Evolutionary conservation across 1,140 invertebrate genomes (phyloP), one percentile per base, ranked within the genome.

Genomic region (Conus betulinus): DNA sequence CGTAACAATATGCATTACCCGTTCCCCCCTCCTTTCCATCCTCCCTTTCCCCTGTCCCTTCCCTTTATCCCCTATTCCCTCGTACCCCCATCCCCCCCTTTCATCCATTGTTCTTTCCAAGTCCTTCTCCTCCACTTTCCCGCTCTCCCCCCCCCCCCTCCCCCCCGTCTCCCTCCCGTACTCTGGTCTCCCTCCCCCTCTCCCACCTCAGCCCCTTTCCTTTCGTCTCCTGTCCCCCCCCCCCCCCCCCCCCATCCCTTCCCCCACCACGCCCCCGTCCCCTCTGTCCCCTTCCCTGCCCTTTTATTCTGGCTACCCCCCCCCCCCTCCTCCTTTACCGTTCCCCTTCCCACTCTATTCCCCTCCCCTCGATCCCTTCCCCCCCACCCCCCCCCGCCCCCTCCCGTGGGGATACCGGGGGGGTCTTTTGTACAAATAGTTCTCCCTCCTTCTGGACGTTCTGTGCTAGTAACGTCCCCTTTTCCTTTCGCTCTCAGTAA

Each of bases 221-320:
- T 85, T 57, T n/a, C n/a, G n/a, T 88, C 82, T 85, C 88, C 85
- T 82, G 71, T 82, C 74, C 82, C 71, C 83, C 71, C 81, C 17
- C 81, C 39, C 85, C 27, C 60, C 51, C 57, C 17, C 57, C 17
- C 57, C 17, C 57, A 10, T 17, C 17, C 57, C 17, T 17, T 60
- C 57, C 17, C 76, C 13, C 76, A 20, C 76, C 13, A 13, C 13
- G 13, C 3, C 76, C 1, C 76, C 3, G 1, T 79, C 76, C 3
- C 76, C 13, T n/a, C n/a, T 23, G 7, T 23, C 15, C 57, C 15
- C 57, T 15, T 15, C 15, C 57, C 15, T 15, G 7, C 57, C 15
- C 57, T 25, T 23, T 25, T 23, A 11, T 23, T 60, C 57, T 60
- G 7, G 7, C 57, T 60, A 7, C 15, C 57, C 17, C 57, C 57